Evolutionary conservation across 2,113 vertebrate species (phyloP).

Genomic region (Pseudopipra pipra): DNA sequence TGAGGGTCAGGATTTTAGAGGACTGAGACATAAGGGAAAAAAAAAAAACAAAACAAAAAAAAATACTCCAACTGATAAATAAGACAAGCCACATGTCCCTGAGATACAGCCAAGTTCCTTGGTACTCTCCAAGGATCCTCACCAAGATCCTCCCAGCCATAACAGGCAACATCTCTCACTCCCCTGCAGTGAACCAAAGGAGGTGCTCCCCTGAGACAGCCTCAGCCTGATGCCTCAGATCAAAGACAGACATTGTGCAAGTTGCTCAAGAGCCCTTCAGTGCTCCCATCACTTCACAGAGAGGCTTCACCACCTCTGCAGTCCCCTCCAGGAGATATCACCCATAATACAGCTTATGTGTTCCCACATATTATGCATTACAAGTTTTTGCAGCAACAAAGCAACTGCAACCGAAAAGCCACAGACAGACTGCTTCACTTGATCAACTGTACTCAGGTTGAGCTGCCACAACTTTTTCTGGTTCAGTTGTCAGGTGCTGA

Average conservation of each 20-base stretch:
- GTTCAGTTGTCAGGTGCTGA: neutral
- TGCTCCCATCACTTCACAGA: accelerated
- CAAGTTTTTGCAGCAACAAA: neutral
- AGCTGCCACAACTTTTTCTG: neutral
- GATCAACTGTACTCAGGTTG: neutral
- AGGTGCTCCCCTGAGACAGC: neutral
- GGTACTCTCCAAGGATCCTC: neutral
- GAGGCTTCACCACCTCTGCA: neutral
- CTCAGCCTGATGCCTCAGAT: neutral
- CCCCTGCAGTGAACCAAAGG: neutral
- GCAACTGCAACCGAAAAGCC: neutral
- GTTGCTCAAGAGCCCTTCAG: neutral
- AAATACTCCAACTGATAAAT: neutral
- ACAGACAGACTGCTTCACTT: neutral
- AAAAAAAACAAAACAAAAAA: neutral
- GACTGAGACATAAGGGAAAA: neutral
- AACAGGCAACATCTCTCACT: neutral
- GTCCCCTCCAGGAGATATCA: neutral
- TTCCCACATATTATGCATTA: neutral
- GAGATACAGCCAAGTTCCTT: neutral
- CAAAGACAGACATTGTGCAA: accelerated
- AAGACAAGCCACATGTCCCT: neutral
- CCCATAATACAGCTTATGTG: neutral
- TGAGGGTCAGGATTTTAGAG: neutral
- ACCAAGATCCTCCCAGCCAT: neutral